Evolutionary conservation across 2,888 invertebrate species (phyloP), one percentile per base, ranked within the genome.

Genomic region (Lasioglossum malachurum): DNA sequence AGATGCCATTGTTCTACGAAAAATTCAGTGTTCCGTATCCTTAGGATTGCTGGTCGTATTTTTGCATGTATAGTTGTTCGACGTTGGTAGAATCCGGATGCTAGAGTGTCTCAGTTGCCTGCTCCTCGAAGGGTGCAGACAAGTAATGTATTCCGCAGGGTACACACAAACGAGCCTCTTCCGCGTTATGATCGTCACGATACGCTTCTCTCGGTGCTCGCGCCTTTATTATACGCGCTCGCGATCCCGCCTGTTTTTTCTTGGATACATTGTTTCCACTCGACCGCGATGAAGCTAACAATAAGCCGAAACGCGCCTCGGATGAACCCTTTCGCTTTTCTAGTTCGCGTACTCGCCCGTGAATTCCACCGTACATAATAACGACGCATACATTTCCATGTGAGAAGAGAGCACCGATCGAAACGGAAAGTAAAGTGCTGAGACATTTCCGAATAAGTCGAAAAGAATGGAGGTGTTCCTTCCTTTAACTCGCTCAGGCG

Each of bases 271-370:
- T 80, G 87, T 84, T 79, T 80, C 78, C 78, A 71, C 35, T 31
- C 35, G 38, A 35, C 38, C 38, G 69, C 23, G 38, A 69, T 10
- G 1, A 69, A 69, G 35, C 8, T 41, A 10, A 44, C 44, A 44
- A 44, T 44, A 44, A n/a, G 19, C 23, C n/a, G 69, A 41, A 69
- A 38, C 69, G 35, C 16, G 35, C 16, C 44, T 53, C 73, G 35
- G 16, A 31, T 72, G 46, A 69, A 90, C 60, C 80, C 89, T 90
- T 88, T 90, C 89, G 75, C 60, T 87, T 90, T 90, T 90, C 89
- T 80, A 78, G 69, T 83, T 69, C 49, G 35, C 41, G 49, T 31
- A 46, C 69, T 31, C 72, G 57, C 75, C 60, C 74, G 71, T 27
- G 60, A 44, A 77, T 77, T 74, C 57, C 38, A n/a, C 10, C 53